Percentiles rank a stretch among this genome's conserved stretches.
phyloP scores from a whole-genome alignment of 2,888 invertebrate genomes.

The Pyrgus malvae region DNA sequence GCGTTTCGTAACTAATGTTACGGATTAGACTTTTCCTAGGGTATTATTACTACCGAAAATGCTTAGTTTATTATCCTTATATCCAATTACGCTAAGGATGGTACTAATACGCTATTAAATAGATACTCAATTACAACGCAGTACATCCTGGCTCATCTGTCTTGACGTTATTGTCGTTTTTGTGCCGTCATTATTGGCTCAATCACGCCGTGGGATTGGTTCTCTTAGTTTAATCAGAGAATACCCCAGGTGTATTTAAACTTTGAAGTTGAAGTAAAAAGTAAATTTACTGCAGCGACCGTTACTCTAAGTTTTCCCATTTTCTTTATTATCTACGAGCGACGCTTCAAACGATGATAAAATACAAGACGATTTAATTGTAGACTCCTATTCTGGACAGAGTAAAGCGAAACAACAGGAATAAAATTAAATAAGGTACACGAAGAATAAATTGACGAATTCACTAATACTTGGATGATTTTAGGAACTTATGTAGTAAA shows the following conservation, averaged over 20 bases:
- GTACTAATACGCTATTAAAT: not conserved
- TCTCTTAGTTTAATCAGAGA: slow-evolving; percentile 46
- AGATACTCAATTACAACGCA: not conserved
- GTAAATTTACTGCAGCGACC: slow-evolving; percentile 13
- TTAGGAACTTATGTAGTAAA: too few species aligned
- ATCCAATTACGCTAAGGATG: not conserved
- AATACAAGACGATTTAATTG: not conserved
- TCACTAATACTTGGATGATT: too few species aligned
- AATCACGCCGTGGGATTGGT: slow-evolving; percentile 39
- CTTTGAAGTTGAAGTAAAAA: slow-evolving; percentile 13
- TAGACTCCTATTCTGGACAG: too few species aligned
- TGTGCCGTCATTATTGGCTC: slow-evolving; percentile 42
- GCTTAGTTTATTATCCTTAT: not conserved
- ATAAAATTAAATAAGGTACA: too few species aligned
- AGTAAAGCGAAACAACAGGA: too few species aligned
- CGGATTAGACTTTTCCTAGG: too few species aligned
- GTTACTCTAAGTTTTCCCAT: slow-evolving; percentile 6
- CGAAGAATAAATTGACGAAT: too few species aligned
- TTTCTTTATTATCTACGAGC: slow-evolving; percentile 2
- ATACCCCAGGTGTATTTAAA: slow-evolving; percentile 27
- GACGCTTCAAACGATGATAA: not conserved
- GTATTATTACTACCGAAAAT: too few species aligned
- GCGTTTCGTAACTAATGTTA: too few species aligned
- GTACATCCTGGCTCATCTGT: slow-evolving; percentile 43
- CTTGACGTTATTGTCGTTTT: slow-evolving; percentile 40